phyloP scores from a whole-genome alignment of 2,888 invertebrate genomes.

The Pardosa pseudoannulata region DNA sequence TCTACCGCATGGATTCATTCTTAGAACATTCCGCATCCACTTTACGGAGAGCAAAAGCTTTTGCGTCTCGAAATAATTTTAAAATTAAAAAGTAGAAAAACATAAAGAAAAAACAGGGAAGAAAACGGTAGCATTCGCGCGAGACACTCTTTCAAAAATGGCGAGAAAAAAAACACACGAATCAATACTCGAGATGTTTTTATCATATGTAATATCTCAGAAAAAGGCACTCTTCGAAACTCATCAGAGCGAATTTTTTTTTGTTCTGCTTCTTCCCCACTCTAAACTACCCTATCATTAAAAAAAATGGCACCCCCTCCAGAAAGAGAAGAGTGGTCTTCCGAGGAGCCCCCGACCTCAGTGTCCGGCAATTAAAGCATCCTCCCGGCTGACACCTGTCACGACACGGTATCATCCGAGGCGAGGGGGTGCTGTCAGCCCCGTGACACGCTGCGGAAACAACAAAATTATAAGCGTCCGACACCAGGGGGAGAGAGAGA shows the following conservation, averaged over 20 bases:
- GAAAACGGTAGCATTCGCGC: no score
- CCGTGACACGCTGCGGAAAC: conserved; percentile 66
- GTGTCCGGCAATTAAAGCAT: conserved; percentile 61
- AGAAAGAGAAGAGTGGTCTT: not conserved
- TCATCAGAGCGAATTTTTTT: not conserved
- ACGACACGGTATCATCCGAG: conserved; percentile 7
- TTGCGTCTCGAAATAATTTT: no score
- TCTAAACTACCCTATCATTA: not conserved
- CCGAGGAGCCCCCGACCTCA: not conserved
- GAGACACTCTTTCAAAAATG: not conserved
- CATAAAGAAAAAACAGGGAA: no score
- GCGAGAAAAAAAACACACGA: no score
- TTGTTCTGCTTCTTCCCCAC: no score
- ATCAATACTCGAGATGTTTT: not conserved
- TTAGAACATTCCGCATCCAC: no score
- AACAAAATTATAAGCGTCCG: conserved; percentile 72
- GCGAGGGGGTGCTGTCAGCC: conserved; percentile 41
- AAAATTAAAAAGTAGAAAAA: no score
- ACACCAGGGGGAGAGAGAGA: not conserved
- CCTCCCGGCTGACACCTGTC: conserved; percentile 57
- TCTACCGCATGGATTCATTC: no score
- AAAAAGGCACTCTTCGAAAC: not conserved
- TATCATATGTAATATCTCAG: not conserved
- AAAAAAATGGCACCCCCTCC: not conserved
- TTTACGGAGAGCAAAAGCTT: no score